Evolutionary conservation across 2,888 invertebrate species (phyloP).

Genomic region (Neoascia interrupta): DNA sequence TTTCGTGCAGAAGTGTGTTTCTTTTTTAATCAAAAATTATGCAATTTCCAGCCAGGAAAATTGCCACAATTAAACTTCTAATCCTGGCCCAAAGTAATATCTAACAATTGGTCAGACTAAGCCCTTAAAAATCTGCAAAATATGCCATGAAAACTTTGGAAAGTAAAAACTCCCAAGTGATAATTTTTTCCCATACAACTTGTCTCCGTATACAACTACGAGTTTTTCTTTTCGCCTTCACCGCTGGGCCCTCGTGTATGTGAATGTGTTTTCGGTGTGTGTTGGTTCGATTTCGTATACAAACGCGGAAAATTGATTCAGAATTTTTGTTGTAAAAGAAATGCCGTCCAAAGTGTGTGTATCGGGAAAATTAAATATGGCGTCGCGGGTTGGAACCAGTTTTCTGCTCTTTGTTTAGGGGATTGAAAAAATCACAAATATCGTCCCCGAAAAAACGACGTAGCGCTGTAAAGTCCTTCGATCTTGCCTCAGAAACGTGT

Average conservation of each 20-base stretch:
- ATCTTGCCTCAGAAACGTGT: conserved; percentile 45
- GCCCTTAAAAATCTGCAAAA: not conserved
- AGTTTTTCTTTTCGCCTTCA: conserved; percentile 62
- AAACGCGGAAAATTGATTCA: conserved; percentile 67
- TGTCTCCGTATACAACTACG: conserved; percentile 59
- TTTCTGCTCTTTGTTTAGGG: conserved; percentile 86
- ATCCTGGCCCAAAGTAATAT: not conserved
- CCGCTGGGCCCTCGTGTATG: conserved; percentile 31
- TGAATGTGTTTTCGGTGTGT: conserved; percentile 45
- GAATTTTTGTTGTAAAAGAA: conserved; percentile 61
- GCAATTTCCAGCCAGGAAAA: conserved; percentile 50
- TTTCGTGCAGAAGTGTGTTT: conserved; percentile 37
- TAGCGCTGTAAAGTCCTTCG: conserved; percentile 35
- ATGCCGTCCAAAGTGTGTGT: conserved; percentile 67
- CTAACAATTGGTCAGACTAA: not conserved
- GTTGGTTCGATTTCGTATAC: conserved; percentile 48
- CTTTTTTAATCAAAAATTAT: conserved; percentile 54
- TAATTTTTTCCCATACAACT: conserved; percentile 57
- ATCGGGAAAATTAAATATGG: conserved; percentile 86
- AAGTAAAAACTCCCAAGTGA: conserved; percentile 50
- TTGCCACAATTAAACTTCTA: not conserved
- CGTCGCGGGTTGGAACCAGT: conserved; percentile 85
- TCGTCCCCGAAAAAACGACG: conserved; percentile 58
- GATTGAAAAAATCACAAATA: conserved; percentile 80
- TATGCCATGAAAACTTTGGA: conserved; percentile 46